Conservation (phyloP, 2,113 vertebrate species). For the Saccopteryx bilineata region DNA sequence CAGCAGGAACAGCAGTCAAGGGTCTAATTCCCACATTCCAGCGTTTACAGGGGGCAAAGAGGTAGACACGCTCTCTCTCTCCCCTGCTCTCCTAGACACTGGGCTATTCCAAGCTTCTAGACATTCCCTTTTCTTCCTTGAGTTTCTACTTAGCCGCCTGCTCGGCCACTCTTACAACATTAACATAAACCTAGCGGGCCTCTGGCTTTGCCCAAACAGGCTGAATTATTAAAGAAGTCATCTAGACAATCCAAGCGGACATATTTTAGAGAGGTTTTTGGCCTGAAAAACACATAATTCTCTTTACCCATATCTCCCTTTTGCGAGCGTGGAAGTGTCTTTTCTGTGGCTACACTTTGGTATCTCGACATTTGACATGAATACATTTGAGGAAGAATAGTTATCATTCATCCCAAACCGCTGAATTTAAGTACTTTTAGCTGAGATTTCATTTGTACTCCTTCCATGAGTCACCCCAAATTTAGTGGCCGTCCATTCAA, state of each 20-base stretch:
- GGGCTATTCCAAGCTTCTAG: not conserved
- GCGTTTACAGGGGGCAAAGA: not conserved
- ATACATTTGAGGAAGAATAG: not conserved
- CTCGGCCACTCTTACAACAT: not conserved
- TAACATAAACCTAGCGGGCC: not conserved
- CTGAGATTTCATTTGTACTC: not conserved
- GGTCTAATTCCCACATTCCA: too few species aligned
- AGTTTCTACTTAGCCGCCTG: not conserved
- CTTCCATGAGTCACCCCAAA: not conserved
- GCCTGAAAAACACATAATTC: not conserved
- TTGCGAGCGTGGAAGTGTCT: not conserved
- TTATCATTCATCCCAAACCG: not conserved
- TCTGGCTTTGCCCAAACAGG: not conserved
- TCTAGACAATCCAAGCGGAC: not conserved
- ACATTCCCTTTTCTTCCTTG: not conserved
- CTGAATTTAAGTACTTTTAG: not conserved
- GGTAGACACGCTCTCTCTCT: fast-evolving
- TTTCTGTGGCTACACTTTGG: not conserved
- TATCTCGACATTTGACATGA: not conserved
- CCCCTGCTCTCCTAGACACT: not conserved
- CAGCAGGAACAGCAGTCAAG: not conserved
- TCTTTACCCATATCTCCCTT: fast-evolving
- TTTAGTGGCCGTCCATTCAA: not conserved
- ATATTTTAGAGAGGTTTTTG: not conserved
- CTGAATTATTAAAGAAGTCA: not conserved